Base-by-base conservation (phyloP, 2,113 vertebrate genomes). In the Bos indicus region DNA sequence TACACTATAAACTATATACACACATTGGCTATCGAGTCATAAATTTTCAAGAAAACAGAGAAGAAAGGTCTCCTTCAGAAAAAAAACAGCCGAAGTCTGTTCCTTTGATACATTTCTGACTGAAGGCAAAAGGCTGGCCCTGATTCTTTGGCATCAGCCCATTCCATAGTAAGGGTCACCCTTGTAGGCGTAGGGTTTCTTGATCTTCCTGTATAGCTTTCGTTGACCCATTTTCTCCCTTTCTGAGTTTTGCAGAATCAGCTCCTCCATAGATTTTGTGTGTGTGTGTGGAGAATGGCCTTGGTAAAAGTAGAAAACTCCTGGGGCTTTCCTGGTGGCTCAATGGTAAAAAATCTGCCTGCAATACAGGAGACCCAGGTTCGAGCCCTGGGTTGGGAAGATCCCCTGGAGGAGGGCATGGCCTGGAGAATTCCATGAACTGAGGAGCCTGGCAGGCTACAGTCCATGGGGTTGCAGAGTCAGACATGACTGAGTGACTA, bases 1-100 rank as follows among this genome's bases (percentile, higher is more conserved):
- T 48, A 11, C 48, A 13, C 48, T n/a, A 56, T 8, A 64, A 30
- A 14, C 62, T 64, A 10, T 51, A 78, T 43, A 88, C 46, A 93
- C 36, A 78, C 30, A 51, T 16, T 28, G 25, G 52, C 25, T 89
- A 80, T 96, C 64, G 13, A 97, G 10, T 57, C 86, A 80, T 40
- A 62, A 48, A 62, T 97, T 97, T 97, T 97, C 82, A 92, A 54
- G 67, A 97, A 97, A 83, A 95, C 88, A 96, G 46, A 91, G 67
- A 97, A 92, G 90, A 36, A 80, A 97, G 36, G 40, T 52, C 67
- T 97, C 81, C 95, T 74, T 56, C 28, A 77, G 33, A 82, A 71
- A 71, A 59, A 51, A 96, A 94, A 0, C 0, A 60, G 56, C 64
- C 0, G 0, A 91, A 93, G 0, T 0, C 52, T 6, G 0, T 56